These are phyloP conservation scores for Cantharis flavilabris DNA, from an alignment of 2,888 invertebrate genomes.

Conservation along the genomic window DNA sequence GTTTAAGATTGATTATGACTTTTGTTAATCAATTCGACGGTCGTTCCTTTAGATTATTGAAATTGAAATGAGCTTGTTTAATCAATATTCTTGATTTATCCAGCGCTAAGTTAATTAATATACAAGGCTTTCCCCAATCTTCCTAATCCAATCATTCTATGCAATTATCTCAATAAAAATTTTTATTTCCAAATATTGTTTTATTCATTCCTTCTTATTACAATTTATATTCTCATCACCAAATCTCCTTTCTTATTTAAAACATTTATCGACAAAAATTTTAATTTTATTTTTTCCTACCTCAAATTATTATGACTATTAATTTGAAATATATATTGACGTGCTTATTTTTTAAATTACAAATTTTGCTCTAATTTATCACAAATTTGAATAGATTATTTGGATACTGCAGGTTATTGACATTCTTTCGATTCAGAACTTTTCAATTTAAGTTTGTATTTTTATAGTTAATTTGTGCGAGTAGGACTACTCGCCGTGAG, in stretches of 20 bases:
- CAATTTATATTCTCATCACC: background rate
- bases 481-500: no score
- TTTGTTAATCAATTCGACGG: constrained; percentile 49
- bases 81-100: constrained; percentile 29
- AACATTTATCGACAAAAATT: no score
- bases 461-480: no score
- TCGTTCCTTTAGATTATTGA: constrained; percentile 32
- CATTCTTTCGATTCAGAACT: no score
- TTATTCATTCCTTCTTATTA: background rate
- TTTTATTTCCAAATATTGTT: background rate
- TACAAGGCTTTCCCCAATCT: background rate
- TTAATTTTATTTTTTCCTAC: no score
- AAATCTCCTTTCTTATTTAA: background rate
- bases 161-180: background rate
- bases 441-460: no score
- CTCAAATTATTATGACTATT: no score
- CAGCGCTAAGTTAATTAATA: constrained; percentile 25
- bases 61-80: constrained; percentile 33
- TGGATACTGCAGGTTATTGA: no score
- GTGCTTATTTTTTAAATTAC: no score
- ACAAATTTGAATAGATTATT: no score
- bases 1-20: constrained; percentile 56
- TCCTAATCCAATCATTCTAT: background rate
- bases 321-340: no score
- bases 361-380: no score